Evolutionary conservation across 92 coral and sea anemone species (phyloP).

Genomic region (Porites cylindrica): DNA sequence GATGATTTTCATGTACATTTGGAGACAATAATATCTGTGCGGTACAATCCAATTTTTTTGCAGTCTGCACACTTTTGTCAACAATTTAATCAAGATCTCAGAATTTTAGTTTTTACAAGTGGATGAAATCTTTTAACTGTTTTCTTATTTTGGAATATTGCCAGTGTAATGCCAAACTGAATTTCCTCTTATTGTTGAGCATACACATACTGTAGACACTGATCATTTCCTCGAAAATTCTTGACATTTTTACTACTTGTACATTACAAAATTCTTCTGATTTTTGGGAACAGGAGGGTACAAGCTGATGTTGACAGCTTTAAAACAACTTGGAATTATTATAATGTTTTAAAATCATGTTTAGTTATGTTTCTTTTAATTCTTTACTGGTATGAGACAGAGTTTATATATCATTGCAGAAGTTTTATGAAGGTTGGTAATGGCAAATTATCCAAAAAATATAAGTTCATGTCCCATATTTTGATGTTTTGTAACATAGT

Average conservation of each 20-base stretch:
- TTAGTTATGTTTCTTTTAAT: too few relatives aligned
- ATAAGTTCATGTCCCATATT: too few relatives aligned
- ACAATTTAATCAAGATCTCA: not conserved
- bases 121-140: not conserved
- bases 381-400: too few relatives aligned
- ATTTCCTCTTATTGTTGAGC: not conserved
- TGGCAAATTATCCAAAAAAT: too few relatives aligned
- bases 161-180: not conserved
- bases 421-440: too few relatives aligned
- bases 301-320: slow-evolving; percentile 18
- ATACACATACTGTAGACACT: not conserved
- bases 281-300: not conserved
- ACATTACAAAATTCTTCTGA: not conserved
- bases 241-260: not conserved
- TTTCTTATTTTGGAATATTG: not conserved
- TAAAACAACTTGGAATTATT: not conserved
- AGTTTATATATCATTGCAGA: too few relatives aligned
- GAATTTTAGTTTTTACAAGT: not conserved
- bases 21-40: not conserved
- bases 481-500: too few relatives aligned
- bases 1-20: not conserved
- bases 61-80: not conserved
- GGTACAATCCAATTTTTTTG: not conserved
- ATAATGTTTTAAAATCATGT: not conserved
- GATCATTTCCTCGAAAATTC: not conserved